A percentile compares a stretch with the other conserved stretches of the same genome.
phyloP scores from a whole-genome alignment of 2,113 vertebrate species.

The Gallinago media region DNA sequence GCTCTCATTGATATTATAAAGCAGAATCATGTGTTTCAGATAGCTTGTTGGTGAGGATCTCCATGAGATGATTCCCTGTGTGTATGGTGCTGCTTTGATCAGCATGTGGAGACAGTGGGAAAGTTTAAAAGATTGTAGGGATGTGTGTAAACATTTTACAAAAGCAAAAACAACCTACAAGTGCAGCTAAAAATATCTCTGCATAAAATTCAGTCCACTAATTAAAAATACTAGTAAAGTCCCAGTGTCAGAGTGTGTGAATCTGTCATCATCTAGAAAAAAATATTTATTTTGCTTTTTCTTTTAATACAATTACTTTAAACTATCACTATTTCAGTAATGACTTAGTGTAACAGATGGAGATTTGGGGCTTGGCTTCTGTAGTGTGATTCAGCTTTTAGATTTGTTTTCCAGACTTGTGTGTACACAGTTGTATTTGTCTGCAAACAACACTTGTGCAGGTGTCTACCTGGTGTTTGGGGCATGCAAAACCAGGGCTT shows the following conservation, averaged over 20 bases:
- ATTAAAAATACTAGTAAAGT: background rate
- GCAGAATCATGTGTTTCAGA: background rate
- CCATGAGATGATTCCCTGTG: background rate
- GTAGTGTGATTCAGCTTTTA: background rate
- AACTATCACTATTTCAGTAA: background rate
- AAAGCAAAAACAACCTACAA: background rate
- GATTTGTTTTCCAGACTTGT: background rate
- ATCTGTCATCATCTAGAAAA: background rate
- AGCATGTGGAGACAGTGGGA: background rate
- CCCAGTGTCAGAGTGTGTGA: background rate
- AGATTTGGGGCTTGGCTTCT: background rate
- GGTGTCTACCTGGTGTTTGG: background rate
- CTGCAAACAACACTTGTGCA: slow-evolving; percentile 19
- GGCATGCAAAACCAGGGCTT: background rate
- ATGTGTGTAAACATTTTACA: background rate
- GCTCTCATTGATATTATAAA: background rate
- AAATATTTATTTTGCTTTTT: background rate
- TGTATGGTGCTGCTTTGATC: background rate
- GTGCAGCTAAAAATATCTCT: slow-evolving; percentile 22
- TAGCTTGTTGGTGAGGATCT: background rate
- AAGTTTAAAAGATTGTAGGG: background rate
- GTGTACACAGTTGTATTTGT: slow-evolving; percentile 6
- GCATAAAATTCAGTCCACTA: background rate
- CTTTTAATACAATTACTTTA: background rate
- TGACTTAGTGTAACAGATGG: background rate